Percentiles rank a stretch among this genome's conserved stretches.
Evolutionary conservation across 1,140 invertebrate genomes (phyloP).

Genomic region (Plodia interpunctella): DNA sequence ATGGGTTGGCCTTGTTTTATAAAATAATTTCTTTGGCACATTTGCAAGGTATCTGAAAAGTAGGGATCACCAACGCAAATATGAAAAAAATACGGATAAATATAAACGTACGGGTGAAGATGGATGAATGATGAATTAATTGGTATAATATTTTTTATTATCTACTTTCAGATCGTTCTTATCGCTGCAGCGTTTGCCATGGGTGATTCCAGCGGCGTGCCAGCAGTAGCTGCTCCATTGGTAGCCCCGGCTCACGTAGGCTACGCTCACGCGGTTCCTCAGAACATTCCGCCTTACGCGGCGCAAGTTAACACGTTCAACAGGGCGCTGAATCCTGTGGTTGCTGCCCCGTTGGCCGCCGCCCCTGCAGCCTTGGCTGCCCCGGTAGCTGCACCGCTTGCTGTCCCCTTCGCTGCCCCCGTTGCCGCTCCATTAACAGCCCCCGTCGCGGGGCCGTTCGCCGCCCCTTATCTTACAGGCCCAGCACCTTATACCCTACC

Average conservation of each 20-base stretch:
- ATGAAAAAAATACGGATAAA: too few species aligned
- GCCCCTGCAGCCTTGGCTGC: constrained; percentile 23
- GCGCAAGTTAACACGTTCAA: constrained; percentile 75
- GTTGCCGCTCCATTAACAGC: constrained; percentile 31
- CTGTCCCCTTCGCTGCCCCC: constrained; percentile 37
- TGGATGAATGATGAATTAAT: too few species aligned
- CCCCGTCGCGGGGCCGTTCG: constrained; percentile 34
- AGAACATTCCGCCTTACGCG: constrained; percentile 77
- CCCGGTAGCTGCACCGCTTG: constrained; percentile 38
- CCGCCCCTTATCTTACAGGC: background rate
- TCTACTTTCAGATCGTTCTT: constrained; percentile 54
- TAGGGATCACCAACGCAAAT: too few species aligned
- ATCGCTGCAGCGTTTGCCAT: constrained; percentile 57
- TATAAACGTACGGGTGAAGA: too few species aligned
- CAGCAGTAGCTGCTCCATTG: constrained; percentile 43
- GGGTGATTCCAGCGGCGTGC: constrained; percentile 62
- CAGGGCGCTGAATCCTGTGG: constrained; percentile 53
- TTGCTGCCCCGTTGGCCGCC: constrained; percentile 38
- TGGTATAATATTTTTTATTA: too few species aligned
- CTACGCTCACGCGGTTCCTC: constrained; percentile 70
- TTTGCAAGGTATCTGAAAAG: too few species aligned
- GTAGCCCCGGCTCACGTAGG: constrained; percentile 54
- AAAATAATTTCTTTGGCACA: too few species aligned
- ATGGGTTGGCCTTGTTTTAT: too few species aligned
- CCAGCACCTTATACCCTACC: constrained; percentile 24